These are phyloP conservation scores for Pyrocephalus nanus DNA, from an alignment of 2,797 vertebrate genomes.

Conservation along the genomic window DNA sequence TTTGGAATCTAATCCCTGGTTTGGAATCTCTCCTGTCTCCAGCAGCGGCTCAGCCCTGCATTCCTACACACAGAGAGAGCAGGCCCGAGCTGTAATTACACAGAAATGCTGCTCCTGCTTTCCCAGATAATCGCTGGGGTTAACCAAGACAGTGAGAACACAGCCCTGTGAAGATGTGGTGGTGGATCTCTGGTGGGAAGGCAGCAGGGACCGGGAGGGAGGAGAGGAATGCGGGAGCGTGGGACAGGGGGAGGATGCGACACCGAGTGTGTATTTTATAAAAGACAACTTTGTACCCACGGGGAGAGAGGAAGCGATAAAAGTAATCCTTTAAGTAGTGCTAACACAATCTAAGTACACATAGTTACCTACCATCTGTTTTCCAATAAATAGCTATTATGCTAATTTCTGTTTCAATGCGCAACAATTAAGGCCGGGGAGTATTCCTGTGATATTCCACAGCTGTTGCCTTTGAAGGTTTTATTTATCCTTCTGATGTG, in stretches of 20 bases:
- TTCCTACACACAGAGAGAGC: background rate
- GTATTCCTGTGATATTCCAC: constrained; percentile 46
- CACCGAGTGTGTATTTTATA: background rate
- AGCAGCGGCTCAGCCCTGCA: background rate
- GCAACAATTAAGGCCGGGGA: constrained; percentile 9
- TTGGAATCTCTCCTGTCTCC: background rate
- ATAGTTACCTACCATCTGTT: constrained; percentile 55
- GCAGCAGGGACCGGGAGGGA: accelerated
- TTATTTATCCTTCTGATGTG: constrained; percentile 56
- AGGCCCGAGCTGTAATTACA: background rate
- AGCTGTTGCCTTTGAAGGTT: constrained; percentile 62
- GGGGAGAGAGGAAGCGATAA: background rate
- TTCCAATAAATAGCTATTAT: constrained; percentile 57
- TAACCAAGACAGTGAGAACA: background rate
- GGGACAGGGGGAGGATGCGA: background rate
- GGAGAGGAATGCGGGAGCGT: background rate
- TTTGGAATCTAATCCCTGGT: too few species aligned
- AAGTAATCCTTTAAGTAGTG: background rate
- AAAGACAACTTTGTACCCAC: background rate
- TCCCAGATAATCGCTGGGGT: background rate
- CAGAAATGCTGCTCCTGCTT: background rate
- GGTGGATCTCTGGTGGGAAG: accelerated
- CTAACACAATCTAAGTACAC: background rate
- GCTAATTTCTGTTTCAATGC: constrained; percentile 44
- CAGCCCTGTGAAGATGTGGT: background rate